Percentiles rank a stretch among this genome's conserved stretches.
phyloP scores from a whole-genome alignment of 2,888 invertebrate species.

The Coleophora flavipennella region DNA sequence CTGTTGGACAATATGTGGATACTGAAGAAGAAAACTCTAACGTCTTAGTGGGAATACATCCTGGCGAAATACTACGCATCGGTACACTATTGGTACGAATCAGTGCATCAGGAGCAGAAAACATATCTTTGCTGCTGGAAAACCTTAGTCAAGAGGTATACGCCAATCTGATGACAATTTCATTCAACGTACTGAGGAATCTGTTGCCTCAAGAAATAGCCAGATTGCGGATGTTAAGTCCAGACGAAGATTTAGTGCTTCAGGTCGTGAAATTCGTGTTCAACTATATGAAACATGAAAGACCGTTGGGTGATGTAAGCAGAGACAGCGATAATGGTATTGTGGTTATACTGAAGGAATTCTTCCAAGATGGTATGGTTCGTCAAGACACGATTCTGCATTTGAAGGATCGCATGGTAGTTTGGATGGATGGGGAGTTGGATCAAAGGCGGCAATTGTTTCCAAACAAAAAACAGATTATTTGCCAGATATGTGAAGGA shows the following conservation, averaged over 20 bases:
- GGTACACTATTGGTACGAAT: conserved; percentile 45
- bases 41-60: conserved; percentile 45
- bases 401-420: conserved; percentile 40
- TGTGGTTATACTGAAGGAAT: conserved; percentile 46
- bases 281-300: conserved; percentile 49
- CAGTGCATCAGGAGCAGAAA: conserved; percentile 48
- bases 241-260: conserved; percentile 53
- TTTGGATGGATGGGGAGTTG: conserved; percentile 39
- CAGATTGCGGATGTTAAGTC: conserved; percentile 41
- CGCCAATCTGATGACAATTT: conserved; percentile 50
- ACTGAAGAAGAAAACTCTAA: conserved; percentile 24
- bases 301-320: conserved; percentile 46
- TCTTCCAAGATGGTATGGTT: conserved; percentile 57
- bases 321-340: conserved; percentile 45
- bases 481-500: conserved; percentile 45
- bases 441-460: conserved; percentile 27
- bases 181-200: conserved; percentile 45
- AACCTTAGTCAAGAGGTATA: conserved; percentile 51
- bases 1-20: conserved; percentile 27
- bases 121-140: conserved; percentile 42
- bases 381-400: conserved; percentile 44
- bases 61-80: conserved; percentile 53
- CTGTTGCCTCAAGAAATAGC: conserved; percentile 50
- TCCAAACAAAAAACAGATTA: conserved; percentile 39
- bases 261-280: conserved; percentile 59